Percentiles rank a stretch among this genome's conserved stretches.
These are phyloP conservation scores for Malurus splendens DNA, from an alignment of 2,797 vertebrate species.

Conservation along the genomic window DNA sequence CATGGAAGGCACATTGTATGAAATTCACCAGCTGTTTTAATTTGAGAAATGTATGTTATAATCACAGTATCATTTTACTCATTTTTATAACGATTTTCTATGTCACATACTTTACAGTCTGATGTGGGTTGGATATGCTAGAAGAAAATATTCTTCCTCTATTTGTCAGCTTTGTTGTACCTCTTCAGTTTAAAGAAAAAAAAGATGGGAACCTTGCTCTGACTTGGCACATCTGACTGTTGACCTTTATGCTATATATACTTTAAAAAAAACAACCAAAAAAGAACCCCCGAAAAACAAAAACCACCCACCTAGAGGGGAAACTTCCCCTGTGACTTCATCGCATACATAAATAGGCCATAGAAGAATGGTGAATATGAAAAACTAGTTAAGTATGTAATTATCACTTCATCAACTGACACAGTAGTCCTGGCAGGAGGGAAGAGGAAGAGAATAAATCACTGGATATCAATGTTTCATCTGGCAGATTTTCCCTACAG, in stretches of 20 bases:
- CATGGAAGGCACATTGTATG: neutral
- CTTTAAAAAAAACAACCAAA: neutral
- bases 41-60: neutral
- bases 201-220: neutral
- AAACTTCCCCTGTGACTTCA: neutral
- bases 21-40: neutral
- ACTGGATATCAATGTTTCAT: neutral
- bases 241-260: neutral
- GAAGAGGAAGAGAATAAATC: neutral
- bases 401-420: neutral
- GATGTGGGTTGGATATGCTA: neutral
- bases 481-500: neutral
- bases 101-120: neutral
- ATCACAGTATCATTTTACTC: neutral
- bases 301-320: neutral
- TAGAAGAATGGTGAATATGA: neutral
- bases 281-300: rapidly evolving
- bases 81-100: neutral
- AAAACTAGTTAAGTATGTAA: neutral
- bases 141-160: neutral
- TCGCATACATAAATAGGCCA: neutral
- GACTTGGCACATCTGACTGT: neutral
- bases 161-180: neutral
- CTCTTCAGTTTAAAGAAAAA: neutral
- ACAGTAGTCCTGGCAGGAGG: neutral